Base-by-base conservation (phyloP, 92 coral and sea anemone genomes). In the Phymanthus crucifer region DNA sequence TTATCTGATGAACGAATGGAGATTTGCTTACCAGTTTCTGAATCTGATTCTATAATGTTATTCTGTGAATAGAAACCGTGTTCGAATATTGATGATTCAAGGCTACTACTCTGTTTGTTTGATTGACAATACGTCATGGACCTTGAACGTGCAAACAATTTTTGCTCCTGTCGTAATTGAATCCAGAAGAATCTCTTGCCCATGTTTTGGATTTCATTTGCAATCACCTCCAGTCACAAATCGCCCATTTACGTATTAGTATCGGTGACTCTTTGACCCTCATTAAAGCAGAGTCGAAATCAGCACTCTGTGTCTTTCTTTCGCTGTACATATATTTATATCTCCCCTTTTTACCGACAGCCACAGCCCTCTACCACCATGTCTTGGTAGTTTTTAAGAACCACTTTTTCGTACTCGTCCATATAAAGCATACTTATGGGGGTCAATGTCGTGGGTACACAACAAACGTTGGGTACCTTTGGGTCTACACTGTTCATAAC, bases 291-390 rank as follows among this genome's bases (percentile, higher is more conserved):
- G 68, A 61, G 64, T 54, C 27, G 64, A 54, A 54, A 11, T 43
- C 48, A 43, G 14, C 10, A 43, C 18, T 6, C 48, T 10, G 17
- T 21, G 64, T 54, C 31, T 61, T 12, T 61, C 68, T 61, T 61
- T 27, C 48, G 14, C 16, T 61, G 16, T 13, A 54, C 21, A 54
- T 54, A 24, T 61, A 24, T 61, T 61, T 61, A 61, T 61, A 61
- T 4, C 34, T 61, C 27, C 29, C 33, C 18, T 11, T 11, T 54
- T 84, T 78, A 96, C 77, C 95, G 95, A 54, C 99, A 96, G 5
- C 99, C 99, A 34, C 99, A 96, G 0, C 98, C 94, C 26, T 91
- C 91, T 35, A 96, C 98, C 34, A 91, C 97, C 99, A 96, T 96
- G n/a, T 92, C 93, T 56, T 92, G 86, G 56, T 90, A 96, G 38